Evolutionary conservation across 1,140 invertebrate species (phyloP).

Genomic region (Drosophila triauraria): DNA sequence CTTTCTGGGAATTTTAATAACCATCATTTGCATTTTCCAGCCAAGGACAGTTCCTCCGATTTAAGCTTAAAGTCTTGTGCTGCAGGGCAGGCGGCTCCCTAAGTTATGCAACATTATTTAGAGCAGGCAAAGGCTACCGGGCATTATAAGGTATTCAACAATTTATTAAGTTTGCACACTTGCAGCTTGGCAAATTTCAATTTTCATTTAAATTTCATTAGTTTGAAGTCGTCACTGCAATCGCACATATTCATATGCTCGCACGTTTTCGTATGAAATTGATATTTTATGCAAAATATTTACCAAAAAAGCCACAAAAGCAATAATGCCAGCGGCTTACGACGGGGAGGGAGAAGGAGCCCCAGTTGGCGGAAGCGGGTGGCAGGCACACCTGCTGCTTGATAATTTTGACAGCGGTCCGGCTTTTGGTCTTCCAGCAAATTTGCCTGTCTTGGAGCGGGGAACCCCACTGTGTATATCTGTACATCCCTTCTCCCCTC

Average conservation of each 20-base stretch:
- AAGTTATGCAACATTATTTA: conserved; percentile 58
- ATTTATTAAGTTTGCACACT: conserved; percentile 57
- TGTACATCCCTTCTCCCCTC: conserved; percentile 5
- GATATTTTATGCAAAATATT: conserved; percentile 82
- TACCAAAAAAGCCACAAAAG: conserved; percentile 50
- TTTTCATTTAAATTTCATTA: conserved; percentile 71
- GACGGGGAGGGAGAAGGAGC: background rate
- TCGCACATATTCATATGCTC: conserved; percentile 52
- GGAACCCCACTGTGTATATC: background rate
- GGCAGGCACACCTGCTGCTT: conserved; percentile 52
- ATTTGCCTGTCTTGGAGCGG: conserved; percentile 7
- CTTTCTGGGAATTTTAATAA: conserved; percentile 32
- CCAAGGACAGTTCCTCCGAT: conserved; percentile 18
- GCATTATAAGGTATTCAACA: conserved; percentile 36
- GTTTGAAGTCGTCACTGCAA: conserved; percentile 42
- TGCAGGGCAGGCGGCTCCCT: conserved; percentile 8
- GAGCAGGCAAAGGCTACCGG: conserved; percentile 1
- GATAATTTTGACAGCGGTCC: conserved; percentile 63
- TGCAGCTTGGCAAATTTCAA: conserved; percentile 15
- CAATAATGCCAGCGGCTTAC: conserved; percentile 27
- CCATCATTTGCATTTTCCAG: conserved; percentile 57
- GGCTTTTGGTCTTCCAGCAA: conserved; percentile 23
- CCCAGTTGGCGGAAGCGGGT: background rate
- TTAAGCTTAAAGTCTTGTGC: conserved; percentile 51
- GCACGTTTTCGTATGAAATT: conserved; percentile 64